These are phyloP conservation scores for Spodoptera picta DNA, from an alignment of 2,888 invertebrate species.

Conservation along the genomic window DNA sequence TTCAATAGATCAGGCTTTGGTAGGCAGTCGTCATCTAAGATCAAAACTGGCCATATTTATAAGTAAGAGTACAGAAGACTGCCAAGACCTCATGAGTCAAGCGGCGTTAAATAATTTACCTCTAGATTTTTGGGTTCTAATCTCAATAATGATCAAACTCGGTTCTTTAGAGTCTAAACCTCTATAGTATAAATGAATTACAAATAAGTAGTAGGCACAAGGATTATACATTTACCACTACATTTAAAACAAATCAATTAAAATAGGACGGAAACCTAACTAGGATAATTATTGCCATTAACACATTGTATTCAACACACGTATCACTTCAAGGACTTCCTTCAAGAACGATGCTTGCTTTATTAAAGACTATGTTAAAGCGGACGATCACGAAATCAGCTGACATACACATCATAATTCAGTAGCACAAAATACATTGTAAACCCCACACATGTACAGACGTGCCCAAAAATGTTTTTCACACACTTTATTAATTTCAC, in stretches of 20 bases:
- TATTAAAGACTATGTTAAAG: constrained; percentile 14
- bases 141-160: no score
- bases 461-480: constrained; percentile 53
- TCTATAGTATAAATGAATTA: no score
- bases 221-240: no score
- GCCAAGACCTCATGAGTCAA: no score
- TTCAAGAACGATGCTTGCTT: constrained; percentile 1
- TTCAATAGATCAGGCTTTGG: neutral
- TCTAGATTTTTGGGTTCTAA: no score
- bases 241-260: no score
- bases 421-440: constrained; percentile 29
- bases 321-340: constrained; percentile 17
- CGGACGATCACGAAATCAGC: constrained; percentile 19
- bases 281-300: constrained; percentile 13
- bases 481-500: constrained; percentile 62
- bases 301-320: constrained; percentile 29
- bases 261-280: no score
- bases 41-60: neutral
- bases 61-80: no score
- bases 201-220: no score
- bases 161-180: no score
- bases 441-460: constrained; percentile 35
- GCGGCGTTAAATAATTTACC: no score
- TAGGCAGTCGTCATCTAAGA: neutral
- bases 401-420: constrained; percentile 23